These are phyloP conservation scores for Glaucomys volans DNA, from an alignment of 2,113 vertebrate species.

Conservation along the genomic window DNA sequence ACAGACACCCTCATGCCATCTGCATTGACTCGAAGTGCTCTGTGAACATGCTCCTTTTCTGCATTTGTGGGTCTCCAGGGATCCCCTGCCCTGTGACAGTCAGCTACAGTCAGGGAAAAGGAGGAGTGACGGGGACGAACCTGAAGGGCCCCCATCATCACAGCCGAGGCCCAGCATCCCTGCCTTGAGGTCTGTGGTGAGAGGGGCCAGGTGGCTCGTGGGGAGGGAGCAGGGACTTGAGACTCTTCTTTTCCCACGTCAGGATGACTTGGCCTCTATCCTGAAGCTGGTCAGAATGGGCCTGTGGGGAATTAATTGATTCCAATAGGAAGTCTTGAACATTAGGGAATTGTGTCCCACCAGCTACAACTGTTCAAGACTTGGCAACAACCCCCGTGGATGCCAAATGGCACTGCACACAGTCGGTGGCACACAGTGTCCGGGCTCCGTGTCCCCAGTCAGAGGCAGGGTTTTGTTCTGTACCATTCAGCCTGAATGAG, in stretches of 20 bases:
- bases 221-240: background rate
- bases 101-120: background rate
- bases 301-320: background rate
- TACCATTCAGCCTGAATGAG: slow-evolving; percentile 25
- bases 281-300: background rate
- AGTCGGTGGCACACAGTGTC: background rate
- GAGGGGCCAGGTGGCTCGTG: background rate
- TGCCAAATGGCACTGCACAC: background rate
- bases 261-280: background rate
- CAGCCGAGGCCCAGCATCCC: background rate
- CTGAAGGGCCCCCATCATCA: background rate
- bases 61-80: background rate
- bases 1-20: background rate
- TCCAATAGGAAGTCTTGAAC: background rate
- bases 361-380: background rate
- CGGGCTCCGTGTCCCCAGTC: background rate
- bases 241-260: background rate
- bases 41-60: background rate
- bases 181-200: background rate
- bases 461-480: slow-evolving; percentile 51
- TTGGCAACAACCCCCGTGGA: background rate
- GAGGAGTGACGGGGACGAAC: background rate
- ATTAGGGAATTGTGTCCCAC: slow-evolving; percentile 32
- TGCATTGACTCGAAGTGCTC: background rate
- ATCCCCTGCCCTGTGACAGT: background rate